Percentiles rank a stretch among this genome's conserved stretches.
Evolutionary conservation across 2,113 vertebrate species (phyloP).

Genomic region (Leucoraja erinaceus): DNA sequence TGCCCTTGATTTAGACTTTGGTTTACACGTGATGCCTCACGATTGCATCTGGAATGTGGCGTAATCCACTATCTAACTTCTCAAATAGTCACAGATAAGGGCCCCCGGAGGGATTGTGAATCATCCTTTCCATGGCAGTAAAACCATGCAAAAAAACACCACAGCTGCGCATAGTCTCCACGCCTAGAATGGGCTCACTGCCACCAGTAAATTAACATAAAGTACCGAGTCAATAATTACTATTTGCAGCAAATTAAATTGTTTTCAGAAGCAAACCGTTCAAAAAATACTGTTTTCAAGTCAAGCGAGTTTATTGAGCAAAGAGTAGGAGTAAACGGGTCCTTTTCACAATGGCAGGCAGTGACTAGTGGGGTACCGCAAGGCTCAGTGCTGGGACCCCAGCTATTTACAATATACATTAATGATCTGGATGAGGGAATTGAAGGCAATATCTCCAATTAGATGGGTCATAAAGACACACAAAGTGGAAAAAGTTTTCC

Average conservation of each 20-base stretch:
- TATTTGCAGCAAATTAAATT: neutral
- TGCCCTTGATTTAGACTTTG: neutral
- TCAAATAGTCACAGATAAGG: neutral
- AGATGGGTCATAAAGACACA: too few relatives aligned
- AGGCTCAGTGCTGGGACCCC: too few relatives aligned
- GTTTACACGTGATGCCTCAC: neutral
- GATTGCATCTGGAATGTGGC: neutral
- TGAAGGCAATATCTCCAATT: too few relatives aligned
- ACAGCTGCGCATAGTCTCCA: neutral
- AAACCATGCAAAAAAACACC: neutral
- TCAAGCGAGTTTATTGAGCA: too few relatives aligned
- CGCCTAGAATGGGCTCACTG: neutral
- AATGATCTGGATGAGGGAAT: too few relatives aligned
- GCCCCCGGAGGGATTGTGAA: neutral
- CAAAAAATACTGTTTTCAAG: too few relatives aligned
- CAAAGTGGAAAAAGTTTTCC: too few relatives aligned
- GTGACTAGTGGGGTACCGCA: too few relatives aligned
- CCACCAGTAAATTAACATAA: neutral
- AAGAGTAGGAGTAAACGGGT: too few relatives aligned
- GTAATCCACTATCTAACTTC: neutral
- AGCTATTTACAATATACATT: too few relatives aligned
- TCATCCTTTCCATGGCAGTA: neutral
- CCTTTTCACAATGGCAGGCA: too few relatives aligned
- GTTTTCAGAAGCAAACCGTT: neutral
- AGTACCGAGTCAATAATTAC: neutral